phyloP scores from a whole-genome alignment of 2,888 invertebrate genomes.

The Drosophila neotestacea region DNA sequence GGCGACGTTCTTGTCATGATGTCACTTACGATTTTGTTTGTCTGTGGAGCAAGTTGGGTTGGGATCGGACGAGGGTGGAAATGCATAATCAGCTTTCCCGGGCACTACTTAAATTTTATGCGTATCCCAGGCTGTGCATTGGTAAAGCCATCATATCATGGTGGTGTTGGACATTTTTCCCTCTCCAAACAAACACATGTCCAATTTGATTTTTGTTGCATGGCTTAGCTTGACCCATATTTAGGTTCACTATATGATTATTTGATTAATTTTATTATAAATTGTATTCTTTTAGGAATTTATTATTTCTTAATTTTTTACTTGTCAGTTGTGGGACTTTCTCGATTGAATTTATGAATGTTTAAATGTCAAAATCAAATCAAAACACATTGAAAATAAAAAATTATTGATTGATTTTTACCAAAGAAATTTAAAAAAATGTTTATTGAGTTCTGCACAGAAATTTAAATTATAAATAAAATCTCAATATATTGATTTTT shows the following conservation, averaged over 20 bases:
- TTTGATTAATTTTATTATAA: not conserved
- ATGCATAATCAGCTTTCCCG: slow-evolving; percentile 65
- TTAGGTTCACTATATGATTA: not conserved
- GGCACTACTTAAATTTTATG: slow-evolving; percentile 47
- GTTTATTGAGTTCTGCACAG: too few relatives aligned
- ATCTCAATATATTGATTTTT: too few relatives aligned
- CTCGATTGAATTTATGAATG: too few relatives aligned
- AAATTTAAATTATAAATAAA: too few relatives aligned
- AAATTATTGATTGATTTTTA: too few relatives aligned
- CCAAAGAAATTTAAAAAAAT: too few relatives aligned
- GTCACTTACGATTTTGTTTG: slow-evolving; percentile 56
- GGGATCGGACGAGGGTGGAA: slow-evolving; percentile 60
- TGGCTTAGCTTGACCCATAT: slow-evolving; percentile 63
- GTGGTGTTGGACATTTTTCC: slow-evolving; percentile 30
- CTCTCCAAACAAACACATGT: slow-evolving; percentile 17
- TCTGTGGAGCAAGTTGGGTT: slow-evolving; percentile 34
- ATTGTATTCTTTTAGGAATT: too few relatives aligned
- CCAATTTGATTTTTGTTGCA: slow-evolving; percentile 56
- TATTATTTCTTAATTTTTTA: too few relatives aligned
- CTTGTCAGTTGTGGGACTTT: too few relatives aligned
- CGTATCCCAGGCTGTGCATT: slow-evolving; percentile 51
- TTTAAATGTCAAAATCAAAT: too few relatives aligned
- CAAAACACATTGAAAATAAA: too few relatives aligned
- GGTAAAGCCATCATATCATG: slow-evolving; percentile 27
- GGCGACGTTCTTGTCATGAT: slow-evolving; percentile 51